These are phyloP conservation scores for Ceratina calcarata DNA, from an alignment of 1,140 invertebrate genomes.

Conservation along the genomic window DNA sequence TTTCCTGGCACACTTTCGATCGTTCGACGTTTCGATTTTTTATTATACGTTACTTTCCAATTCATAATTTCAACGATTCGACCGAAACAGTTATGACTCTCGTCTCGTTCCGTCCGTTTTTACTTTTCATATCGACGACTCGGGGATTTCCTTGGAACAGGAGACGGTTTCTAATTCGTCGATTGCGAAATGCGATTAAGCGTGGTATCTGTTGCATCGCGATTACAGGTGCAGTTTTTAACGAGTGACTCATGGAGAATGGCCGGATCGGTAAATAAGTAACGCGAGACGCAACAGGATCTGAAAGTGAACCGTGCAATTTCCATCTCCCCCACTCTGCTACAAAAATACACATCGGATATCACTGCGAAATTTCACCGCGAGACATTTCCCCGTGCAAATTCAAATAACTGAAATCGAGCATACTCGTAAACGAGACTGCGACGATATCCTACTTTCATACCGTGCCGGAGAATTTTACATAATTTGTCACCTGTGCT, in stretches of 20 bases:
- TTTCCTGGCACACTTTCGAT: constrained; percentile 15
- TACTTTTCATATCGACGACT: no score
- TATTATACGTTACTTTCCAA: no score
- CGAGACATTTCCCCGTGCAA: background rate
- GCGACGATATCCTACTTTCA: background rate
- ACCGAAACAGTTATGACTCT: no score
- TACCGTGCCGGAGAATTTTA: background rate
- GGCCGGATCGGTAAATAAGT: constrained; percentile 37
- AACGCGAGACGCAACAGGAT: constrained; percentile 62
- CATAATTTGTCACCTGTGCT: background rate
- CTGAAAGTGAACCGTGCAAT: constrained; percentile 64
- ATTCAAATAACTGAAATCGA: no score
- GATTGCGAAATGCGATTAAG: background rate
- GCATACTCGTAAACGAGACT: background rate
- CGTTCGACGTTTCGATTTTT: no score
- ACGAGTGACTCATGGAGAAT: constrained; percentile 49
- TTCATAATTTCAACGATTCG: no score
- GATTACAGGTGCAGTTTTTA: constrained; percentile 41
- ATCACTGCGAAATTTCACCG: background rate
- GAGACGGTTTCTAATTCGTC: background rate
- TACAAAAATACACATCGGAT: constrained; percentile 9
- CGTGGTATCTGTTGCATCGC: constrained; percentile 1
- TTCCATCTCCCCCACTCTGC: constrained; percentile 40
- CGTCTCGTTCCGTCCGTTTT: no score
- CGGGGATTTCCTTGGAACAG: no score